These are phyloP conservation scores for Barnardius zonarius DNA, from an alignment of 2,113 vertebrate species.

Conservation along the genomic window DNA sequence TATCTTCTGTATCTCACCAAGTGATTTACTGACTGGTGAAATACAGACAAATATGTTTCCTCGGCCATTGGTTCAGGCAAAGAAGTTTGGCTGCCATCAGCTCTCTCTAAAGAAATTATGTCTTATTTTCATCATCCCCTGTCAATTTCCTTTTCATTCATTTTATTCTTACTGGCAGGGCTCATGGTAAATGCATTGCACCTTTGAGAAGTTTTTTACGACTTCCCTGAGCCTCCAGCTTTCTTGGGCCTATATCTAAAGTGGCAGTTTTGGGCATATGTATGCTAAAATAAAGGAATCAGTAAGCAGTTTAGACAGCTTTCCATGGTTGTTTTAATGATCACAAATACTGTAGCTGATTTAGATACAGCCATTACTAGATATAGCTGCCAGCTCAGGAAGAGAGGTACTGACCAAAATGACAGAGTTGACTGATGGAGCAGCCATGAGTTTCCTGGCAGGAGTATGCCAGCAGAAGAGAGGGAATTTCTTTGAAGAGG, in stretches of 20 bases:
- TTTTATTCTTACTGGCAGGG: neutral
- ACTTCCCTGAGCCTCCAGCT: neutral
- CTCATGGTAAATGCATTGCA: neutral
- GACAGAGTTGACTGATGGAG: neutral
- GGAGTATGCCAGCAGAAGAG: neutral
- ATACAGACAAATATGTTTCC: neutral
- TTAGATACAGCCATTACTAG: neutral
- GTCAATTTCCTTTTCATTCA: neutral
- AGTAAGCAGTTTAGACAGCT: neutral
- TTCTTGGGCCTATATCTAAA: neutral
- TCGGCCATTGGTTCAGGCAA: neutral
- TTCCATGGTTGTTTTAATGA: neutral
- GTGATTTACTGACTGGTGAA: neutral
- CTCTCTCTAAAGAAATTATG: neutral
- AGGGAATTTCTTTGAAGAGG: neutral
- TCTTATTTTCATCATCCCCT: neutral
- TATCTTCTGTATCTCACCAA: neutral
- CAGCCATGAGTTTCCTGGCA: neutral
- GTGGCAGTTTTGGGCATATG: neutral
- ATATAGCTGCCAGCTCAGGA: neutral
- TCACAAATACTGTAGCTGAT: neutral
- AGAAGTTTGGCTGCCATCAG: neutral
- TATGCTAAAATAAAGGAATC: neutral
- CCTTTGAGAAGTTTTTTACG: neutral
- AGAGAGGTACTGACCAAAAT: neutral